These are phyloP conservation scores for Onychomys torridus DNA, from an alignment of 2,797 vertebrate species.

Conservation along the genomic window DNA sequence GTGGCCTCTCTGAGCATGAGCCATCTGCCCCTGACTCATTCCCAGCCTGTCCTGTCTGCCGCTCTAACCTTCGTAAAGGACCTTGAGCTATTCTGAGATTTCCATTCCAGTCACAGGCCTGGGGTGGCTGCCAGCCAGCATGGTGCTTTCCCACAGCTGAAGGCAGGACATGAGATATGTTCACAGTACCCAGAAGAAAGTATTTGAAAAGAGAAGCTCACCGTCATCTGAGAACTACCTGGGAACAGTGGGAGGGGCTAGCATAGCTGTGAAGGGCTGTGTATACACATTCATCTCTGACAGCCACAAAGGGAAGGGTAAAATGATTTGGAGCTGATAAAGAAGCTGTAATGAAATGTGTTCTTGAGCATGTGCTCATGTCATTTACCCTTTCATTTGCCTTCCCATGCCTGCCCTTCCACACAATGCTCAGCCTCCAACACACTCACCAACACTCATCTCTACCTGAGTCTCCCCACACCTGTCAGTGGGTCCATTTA, in stretches of 20 bases:
- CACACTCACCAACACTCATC: neutral
- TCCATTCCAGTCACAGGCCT: neutral
- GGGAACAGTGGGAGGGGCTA: neutral
- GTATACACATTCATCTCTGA: neutral
- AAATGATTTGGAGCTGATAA: constrained; percentile 1
- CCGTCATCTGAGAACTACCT: neutral
- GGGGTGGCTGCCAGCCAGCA: neutral
- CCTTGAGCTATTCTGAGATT: neutral
- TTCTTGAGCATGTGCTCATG: neutral
- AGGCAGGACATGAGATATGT: neutral
- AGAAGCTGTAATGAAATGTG: neutral
- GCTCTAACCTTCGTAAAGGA: neutral
- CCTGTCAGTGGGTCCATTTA: neutral
- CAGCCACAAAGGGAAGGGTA: neutral
- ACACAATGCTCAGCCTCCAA: neutral
- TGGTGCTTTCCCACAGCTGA: neutral
- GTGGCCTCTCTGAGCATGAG: neutral
- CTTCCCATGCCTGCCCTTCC: neutral
- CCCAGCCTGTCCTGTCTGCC: neutral
- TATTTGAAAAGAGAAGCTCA: neutral
- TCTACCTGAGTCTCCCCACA: neutral
- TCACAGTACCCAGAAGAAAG: neutral
- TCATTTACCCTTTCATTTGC: neutral
- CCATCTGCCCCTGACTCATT: neutral
- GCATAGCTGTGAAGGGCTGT: neutral